Percentiles rank a stretch among this genome's conserved stretches.
Evolutionary conservation across 1,140 invertebrate genomes (phyloP).

Genomic region (Octopus bimaculoides): DNA sequence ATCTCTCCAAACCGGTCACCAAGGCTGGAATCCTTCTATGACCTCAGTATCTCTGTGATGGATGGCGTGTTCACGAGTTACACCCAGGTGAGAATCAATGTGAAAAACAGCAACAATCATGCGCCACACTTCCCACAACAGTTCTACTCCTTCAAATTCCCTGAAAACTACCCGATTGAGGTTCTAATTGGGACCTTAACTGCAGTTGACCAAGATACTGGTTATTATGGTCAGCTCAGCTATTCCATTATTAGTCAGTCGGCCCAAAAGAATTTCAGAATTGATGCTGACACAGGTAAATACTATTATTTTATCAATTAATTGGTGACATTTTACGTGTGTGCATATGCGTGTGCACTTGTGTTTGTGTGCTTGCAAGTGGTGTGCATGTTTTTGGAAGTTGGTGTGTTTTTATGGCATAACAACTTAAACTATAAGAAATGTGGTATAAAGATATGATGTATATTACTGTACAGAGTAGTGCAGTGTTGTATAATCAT

Average conservation of each 20-base stretch:
- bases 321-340: too few species aligned
- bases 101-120: constrained; percentile 77
- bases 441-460: too few species aligned
- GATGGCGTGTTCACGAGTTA: constrained; percentile 55
- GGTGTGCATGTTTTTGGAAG: too few species aligned
- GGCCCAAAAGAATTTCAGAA: constrained; percentile 73
- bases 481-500: too few species aligned
- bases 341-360: too few species aligned
- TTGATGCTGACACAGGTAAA: constrained; percentile 68
- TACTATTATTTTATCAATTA: not conserved
- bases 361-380: too few species aligned
- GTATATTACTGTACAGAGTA: too few species aligned
- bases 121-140: constrained; percentile 75
- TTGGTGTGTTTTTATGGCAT: too few species aligned
- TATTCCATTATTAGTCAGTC: constrained; percentile 80
- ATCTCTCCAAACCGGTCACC: constrained; percentile 70
- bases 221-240: constrained; percentile 74
- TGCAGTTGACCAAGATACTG: constrained; percentile 76
- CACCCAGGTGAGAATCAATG: constrained; percentile 64
- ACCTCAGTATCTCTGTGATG: constrained; percentile 51
- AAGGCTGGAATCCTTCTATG: constrained; percentile 60
- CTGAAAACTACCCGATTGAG: constrained; percentile 57
- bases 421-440: too few species aligned
- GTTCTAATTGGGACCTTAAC: constrained; percentile 57
- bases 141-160: constrained; percentile 66